Conservation (phyloP, 1,140 invertebrate genomes). For the Leptoteleia sp. region DNA sequence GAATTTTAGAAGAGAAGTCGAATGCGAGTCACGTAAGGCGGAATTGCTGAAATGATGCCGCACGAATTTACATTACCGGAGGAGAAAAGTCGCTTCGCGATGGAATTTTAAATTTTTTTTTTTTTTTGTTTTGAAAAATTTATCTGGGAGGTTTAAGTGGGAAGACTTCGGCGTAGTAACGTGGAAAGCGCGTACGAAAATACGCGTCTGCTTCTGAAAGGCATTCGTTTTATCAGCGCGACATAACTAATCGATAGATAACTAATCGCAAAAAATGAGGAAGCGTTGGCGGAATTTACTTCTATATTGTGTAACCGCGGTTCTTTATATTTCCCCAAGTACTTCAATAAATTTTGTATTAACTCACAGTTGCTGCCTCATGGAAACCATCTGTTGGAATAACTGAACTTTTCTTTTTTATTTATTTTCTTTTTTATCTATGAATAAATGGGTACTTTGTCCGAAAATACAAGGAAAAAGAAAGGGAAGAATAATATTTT, state of each 20-base stretch:
- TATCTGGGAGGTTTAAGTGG: background rate
- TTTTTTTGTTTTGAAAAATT: background rate
- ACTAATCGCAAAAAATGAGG: conserved; percentile 33
- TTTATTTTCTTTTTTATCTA: too few relatives aligned
- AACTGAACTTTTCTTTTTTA: too few relatives aligned
- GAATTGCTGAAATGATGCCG: conserved; percentile 29
- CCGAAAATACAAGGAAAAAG: too few relatives aligned
- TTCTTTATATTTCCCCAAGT: conserved; percentile 25
- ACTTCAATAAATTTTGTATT: conserved; percentile 10
- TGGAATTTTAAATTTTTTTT: conserved; percentile 22
- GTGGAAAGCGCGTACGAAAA: conserved; percentile 2
- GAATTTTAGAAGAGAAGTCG: too few relatives aligned
- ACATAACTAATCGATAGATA: conserved; percentile 37
- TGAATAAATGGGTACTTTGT: too few relatives aligned
- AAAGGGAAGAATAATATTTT: too few relatives aligned
- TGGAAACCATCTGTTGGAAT: too few relatives aligned
- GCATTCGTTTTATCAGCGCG: conserved; percentile 19
- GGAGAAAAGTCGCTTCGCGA: conserved; percentile 7
- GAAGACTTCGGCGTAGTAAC: background rate
- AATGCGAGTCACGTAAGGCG: too few relatives aligned
- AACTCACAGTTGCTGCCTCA: too few relatives aligned
- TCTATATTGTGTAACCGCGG: conserved; percentile 22
- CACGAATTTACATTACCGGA: too few relatives aligned
- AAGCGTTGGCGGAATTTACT: conserved; percentile 37
- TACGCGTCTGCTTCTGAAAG: conserved; percentile 1